Evolutionary conservation across 2,888 invertebrate species (phyloP).

Genomic region (Dynastes maya): DNA sequence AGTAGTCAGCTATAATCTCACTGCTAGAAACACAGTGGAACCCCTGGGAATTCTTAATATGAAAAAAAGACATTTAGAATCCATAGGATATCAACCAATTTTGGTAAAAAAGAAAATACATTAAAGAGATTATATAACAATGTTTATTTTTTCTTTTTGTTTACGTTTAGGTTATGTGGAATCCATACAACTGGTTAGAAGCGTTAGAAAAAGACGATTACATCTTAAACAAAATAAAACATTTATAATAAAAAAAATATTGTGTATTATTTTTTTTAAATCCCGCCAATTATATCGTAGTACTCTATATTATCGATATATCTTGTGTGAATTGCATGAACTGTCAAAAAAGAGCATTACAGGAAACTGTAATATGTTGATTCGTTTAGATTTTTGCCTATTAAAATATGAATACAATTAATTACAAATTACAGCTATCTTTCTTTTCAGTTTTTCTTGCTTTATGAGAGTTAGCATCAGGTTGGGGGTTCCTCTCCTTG

Average conservation of each 20-base stretch:
- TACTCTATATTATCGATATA: too few species aligned
- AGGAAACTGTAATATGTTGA: neutral
- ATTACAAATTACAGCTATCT: too few species aligned
- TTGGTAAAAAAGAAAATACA: slow-evolving; percentile 70
- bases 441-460: too few species aligned
- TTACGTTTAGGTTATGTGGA: slow-evolving; percentile 60
- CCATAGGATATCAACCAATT: slow-evolving; percentile 75
- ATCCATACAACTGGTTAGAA: slow-evolving; percentile 56
- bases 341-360: neutral
- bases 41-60: slow-evolving; percentile 75
- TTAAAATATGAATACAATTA: too few species aligned
- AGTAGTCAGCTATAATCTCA: slow-evolving; percentile 76
- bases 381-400: too few species aligned
- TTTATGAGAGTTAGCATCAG: slow-evolving; percentile 16
- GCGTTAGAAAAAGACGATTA: slow-evolving; percentile 56
- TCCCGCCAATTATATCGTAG: too few species aligned
- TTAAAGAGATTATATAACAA: slow-evolving; percentile 2
- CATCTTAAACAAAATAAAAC: slow-evolving; percentile 54
- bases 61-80: slow-evolving; percentile 78
- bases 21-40: slow-evolving; percentile 71
- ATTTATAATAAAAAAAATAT: neutral
- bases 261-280: too few species aligned
- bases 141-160: slow-evolving; percentile 51
- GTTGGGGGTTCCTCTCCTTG: slow-evolving; percentile 15
- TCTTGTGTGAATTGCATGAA: too few species aligned